phyloP scores from a whole-genome alignment of 1,140 invertebrate species.

The Drosophila ironensis region DNA sequence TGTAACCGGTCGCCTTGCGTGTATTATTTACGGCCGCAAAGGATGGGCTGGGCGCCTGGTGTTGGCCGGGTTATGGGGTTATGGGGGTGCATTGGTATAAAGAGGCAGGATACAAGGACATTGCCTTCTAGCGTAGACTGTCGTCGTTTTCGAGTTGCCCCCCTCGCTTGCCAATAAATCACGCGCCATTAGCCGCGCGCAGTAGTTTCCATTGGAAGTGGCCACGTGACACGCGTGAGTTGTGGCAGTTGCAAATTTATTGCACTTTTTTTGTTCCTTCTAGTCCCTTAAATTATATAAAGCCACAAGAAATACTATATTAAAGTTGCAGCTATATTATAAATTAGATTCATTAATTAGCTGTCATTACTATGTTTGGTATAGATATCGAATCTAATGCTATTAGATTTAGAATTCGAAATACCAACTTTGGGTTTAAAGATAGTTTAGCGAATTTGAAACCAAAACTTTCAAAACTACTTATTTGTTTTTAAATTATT shows the following conservation, averaged over 20 bases:
- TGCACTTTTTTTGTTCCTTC: not conserved
- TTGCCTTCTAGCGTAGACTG: constrained; percentile 51
- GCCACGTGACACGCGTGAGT: constrained; percentile 19
- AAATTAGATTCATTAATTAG: no score
- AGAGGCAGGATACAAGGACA: constrained; percentile 20
- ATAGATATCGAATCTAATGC: no score
- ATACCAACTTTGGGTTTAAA: no score
- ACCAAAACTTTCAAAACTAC: no score
- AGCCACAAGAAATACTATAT: no score
- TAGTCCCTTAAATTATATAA: not conserved
- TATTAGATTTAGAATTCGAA: no score
- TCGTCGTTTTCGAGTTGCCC: constrained; percentile 40
- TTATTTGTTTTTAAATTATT: no score
- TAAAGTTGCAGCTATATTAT: no score
- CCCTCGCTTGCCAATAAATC: constrained; percentile 74
- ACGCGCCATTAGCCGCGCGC: constrained; percentile 66
- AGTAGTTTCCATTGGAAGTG: constrained; percentile 20
- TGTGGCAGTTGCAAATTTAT: not conserved
- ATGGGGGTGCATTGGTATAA: not conserved
- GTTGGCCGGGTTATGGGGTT: constrained; percentile 4
- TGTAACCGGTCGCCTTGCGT: constrained; percentile 72
- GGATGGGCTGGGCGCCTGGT: not conserved
- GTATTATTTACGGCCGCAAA: constrained; percentile 69
- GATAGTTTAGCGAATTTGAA: no score
- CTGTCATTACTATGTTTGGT: no score